Percentiles rank a stretch among this genome's conserved stretches.
phyloP scores from a whole-genome alignment of 2,797 vertebrate genomes.

The Okamejei kenojei region DNA sequence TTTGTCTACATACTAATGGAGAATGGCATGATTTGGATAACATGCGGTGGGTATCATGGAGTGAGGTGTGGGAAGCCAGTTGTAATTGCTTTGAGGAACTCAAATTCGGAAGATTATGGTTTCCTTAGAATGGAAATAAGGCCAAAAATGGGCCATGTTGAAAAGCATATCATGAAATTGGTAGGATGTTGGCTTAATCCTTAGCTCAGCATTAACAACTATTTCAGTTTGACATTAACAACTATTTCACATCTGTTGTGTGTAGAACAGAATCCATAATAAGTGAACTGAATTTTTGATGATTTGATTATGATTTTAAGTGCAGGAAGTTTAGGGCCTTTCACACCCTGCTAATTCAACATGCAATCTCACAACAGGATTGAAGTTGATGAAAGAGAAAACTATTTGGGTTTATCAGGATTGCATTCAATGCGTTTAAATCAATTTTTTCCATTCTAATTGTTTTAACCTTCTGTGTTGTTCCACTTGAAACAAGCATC shows the following conservation, averaged over 20 bases:
- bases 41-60: neutral
- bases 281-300: neutral
- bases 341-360: neutral
- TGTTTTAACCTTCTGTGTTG: neutral
- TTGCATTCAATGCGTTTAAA: neutral
- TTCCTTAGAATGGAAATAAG: neutral
- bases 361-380: neutral
- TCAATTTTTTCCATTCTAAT: neutral
- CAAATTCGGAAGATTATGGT: neutral
- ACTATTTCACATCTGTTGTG: neutral
- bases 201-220: neutral
- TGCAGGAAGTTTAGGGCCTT: neutral
- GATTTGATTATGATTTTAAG: neutral
- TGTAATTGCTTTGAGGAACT: neutral
- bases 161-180: neutral
- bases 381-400: neutral
- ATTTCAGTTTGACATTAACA: neutral
- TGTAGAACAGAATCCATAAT: neutral
- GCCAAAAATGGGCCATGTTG: neutral
- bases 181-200: neutral
- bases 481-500: neutral
- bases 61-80: neutral
- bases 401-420: neutral
- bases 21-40: neutral
- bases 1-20: neutral